Evolutionary conservation across 2,888 invertebrate species (phyloP), one percentile per base, ranked within the genome.

Genomic region (Desoria tigrina): DNA sequence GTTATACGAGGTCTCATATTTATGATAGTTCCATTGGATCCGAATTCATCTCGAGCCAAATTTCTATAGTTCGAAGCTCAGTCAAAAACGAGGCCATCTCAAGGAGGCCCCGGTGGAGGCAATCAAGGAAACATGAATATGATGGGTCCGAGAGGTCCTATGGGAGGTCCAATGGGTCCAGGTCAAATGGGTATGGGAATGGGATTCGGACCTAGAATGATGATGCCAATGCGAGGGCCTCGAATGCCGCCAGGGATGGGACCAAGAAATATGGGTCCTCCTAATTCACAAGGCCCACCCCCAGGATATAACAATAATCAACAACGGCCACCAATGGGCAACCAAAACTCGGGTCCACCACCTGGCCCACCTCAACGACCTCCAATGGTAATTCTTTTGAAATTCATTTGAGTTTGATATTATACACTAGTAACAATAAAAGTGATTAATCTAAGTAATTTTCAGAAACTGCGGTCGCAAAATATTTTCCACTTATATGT

Each of bases 1-100:
- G 39, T 9, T 39, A 16, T 39, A 16, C 39, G n/a, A n/a, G n/a
- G n/a, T n/a, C n/a, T n/a, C n/a, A 76, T 74, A 50, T 9, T 9
- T 16, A n/a, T n/a, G 18, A 50, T 16, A 50, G 18, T 50, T n/a
- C 39, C 39, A 39, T 16, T 39, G 11, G 39, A 39, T 16, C n/a
- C n/a, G n/a, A n/a, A n/a, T n/a, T n/a, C n/a, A n/a, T n/a, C n/a
- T n/a, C n/a, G n/a, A n/a, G n/a, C 54, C 59, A 14, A 18, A 21
- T 54, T 42, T 39, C n/a, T 4, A 80, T 87, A 92, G 83, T 94
- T 94, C 82, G 94, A 94, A 82, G 91, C 93, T 79, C 91, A 93
- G 81, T 92, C 92, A 74, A 93, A 93, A 84, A 92, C 92, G 32
- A 84, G 93, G 72, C 90, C 92, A 32, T 86, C 89, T 23, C 92